phyloP scores from a whole-genome alignment of 2,113 vertebrate genomes.

The Phylloscopus trochilus region DNA sequence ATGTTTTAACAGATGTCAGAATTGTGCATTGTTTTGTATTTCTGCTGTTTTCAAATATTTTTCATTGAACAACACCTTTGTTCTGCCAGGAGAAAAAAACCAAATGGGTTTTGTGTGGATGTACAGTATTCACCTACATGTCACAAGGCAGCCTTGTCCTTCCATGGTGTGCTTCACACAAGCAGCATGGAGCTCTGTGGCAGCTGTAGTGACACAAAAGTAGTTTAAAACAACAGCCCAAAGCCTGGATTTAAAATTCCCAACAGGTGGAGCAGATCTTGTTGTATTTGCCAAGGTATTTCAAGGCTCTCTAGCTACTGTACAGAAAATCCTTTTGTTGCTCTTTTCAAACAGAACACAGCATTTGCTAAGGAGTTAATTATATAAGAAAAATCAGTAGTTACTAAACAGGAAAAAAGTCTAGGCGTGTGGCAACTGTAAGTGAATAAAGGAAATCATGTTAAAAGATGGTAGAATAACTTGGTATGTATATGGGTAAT shows the following conservation, averaged over 20 bases:
- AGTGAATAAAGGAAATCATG: neutral
- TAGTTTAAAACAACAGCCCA: neutral
- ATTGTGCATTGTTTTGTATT: neutral
- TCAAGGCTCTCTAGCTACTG: neutral
- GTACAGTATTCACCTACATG: neutral
- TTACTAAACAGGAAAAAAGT: neutral
- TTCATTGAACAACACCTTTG: neutral
- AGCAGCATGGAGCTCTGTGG: neutral
- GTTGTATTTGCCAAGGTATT: neutral
- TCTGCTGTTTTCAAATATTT: neutral
- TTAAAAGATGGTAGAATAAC: neutral
- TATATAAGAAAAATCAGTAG: neutral
- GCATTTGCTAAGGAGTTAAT: neutral
- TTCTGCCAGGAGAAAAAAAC: neutral
- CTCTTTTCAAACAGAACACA: neutral
- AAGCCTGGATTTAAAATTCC: constrained; percentile 37
- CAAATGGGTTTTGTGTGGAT: neutral
- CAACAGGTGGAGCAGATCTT: neutral
- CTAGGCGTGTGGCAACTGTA: neutral
- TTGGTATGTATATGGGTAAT: neutral
- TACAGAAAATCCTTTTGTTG: neutral
- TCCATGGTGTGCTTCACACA: rapidly evolving
- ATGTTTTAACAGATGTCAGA: neutral
- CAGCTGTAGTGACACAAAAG: neutral
- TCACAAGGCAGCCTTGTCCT: neutral